Evolutionary conservation across 1,140 invertebrate genomes (phyloP).

Genomic region (Tetragonula clypearis): DNA sequence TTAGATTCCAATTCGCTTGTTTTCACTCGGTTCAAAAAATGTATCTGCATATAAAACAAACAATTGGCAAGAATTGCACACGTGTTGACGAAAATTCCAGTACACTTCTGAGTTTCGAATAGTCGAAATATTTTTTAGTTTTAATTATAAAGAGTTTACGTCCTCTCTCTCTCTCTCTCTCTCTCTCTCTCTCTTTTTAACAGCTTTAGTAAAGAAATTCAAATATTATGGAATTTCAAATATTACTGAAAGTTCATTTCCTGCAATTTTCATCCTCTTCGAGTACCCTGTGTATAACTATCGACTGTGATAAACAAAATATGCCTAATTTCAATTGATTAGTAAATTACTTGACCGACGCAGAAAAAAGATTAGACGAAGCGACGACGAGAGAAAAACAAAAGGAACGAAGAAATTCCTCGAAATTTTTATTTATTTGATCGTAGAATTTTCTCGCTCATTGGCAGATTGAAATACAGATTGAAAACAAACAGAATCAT

Average conservation of each 20-base stretch:
- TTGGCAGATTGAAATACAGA: conserved; percentile 55
- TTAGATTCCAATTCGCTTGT: neutral
- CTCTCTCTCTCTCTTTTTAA: neutral
- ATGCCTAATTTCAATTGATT: neutral
- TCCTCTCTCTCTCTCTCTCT: too few relatives aligned
- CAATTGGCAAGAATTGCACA: neutral
- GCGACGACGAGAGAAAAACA: conserved; percentile 21
- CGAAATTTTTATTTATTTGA: conserved; percentile 57
- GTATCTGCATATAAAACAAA: neutral
- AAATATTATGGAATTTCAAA: neutral
- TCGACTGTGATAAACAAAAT: neutral
- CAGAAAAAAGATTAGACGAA: neutral
- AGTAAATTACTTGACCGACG: too few relatives aligned
- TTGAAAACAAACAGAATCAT: conserved; percentile 63
- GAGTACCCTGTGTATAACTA: too few relatives aligned
- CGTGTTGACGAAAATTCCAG: neutral
- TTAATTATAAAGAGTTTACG: neutral
- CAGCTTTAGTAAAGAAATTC: neutral
- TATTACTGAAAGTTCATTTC: neutral
- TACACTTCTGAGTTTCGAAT: neutral
- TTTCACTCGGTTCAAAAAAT: neutral
- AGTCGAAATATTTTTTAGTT: neutral
- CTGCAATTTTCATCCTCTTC: neutral
- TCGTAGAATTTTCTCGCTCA: conserved; percentile 57
- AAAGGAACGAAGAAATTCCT: conserved; percentile 46